A percentile compares a stretch with the other conserved stretches of the same genome.
phyloP scores from a whole-genome alignment of 1,140 invertebrate genomes.

The Pogonus chalceus region DNA sequence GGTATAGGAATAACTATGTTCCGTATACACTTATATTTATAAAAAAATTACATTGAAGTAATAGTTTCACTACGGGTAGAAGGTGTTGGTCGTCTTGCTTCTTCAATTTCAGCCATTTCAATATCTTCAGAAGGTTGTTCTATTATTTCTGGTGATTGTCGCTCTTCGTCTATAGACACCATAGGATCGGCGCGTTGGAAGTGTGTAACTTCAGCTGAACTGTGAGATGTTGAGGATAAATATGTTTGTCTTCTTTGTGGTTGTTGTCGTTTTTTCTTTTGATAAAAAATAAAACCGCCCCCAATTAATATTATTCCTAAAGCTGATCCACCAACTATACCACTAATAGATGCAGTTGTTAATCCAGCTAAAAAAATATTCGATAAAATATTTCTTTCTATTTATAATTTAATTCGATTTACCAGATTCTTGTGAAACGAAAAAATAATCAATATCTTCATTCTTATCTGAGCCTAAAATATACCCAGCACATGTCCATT shows the following conservation, averaged over 20 bases:
- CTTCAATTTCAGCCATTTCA: slow-evolving; percentile 30
- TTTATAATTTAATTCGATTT: neutral
- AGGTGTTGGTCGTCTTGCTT: slow-evolving; percentile 28
- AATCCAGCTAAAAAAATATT: neutral
- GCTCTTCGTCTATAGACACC: slow-evolving; percentile 13
- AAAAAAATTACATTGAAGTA: slow-evolving; percentile 21
- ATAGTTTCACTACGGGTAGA: slow-evolving; percentile 33
- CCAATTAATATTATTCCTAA: neutral
- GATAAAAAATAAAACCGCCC: slow-evolving; percentile 9
- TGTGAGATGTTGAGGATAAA: neutral
- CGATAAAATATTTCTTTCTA: neutral
- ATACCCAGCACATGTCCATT: neutral
- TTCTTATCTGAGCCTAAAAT: neutral
- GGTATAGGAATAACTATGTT: too few relatives aligned
- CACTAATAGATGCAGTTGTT: neutral
- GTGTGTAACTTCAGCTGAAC: neutral
- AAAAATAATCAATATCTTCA: neutral
- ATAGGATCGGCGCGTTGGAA: too few relatives aligned
- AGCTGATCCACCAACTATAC: neutral
- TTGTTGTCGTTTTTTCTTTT: neutral
- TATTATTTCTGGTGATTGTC: slow-evolving; percentile 29
- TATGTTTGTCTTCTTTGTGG: neutral
- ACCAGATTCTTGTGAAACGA: neutral
- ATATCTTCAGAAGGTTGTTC: slow-evolving; percentile 27
- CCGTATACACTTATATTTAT: too few relatives aligned